phyloP scores from a whole-genome alignment of 2,113 vertebrate species.

The Oreocharis arfaki region DNA sequence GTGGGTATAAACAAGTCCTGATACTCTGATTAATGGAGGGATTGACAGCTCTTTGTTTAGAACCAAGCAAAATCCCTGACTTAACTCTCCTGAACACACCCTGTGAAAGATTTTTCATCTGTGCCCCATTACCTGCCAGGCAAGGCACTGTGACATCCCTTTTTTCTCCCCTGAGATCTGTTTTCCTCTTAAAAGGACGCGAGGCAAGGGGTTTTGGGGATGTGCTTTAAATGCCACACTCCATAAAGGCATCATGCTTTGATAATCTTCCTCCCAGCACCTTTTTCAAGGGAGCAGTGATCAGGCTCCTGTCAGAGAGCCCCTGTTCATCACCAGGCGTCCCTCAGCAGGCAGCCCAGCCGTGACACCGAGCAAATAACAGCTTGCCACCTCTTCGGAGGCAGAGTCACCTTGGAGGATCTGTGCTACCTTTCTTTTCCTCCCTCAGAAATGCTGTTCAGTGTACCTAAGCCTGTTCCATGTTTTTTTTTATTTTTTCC shows the following conservation, averaged over 20 bases:
- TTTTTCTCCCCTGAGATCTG: neutral
- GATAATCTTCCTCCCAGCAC: neutral
- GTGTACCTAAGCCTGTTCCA: neutral
- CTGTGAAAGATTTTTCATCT: neutral
- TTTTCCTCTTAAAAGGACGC: neutral
- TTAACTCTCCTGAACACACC: neutral
- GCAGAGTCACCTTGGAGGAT: slow-evolving; percentile 49
- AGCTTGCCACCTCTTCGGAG: slow-evolving; percentile 32
- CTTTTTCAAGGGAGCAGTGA: neutral
- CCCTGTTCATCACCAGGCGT: neutral
- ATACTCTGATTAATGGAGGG: neutral
- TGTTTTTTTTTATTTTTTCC: neutral
- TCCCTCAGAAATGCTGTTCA: neutral
- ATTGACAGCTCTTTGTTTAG: neutral
- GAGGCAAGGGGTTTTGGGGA: neutral
- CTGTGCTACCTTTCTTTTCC: neutral
- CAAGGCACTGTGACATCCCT: neutral
- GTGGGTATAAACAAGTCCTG: neutral
- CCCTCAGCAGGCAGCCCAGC: slow-evolving; percentile 24
- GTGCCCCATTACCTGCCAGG: neutral
- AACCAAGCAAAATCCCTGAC: neutral
- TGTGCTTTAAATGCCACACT: neutral
- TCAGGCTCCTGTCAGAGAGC: neutral
- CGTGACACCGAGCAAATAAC: neutral
- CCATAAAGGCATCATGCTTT: neutral